Evolutionary conservation across 2,797 vertebrate species (phyloP).

Genomic region (Oreonectes daqikongensis): DNA sequence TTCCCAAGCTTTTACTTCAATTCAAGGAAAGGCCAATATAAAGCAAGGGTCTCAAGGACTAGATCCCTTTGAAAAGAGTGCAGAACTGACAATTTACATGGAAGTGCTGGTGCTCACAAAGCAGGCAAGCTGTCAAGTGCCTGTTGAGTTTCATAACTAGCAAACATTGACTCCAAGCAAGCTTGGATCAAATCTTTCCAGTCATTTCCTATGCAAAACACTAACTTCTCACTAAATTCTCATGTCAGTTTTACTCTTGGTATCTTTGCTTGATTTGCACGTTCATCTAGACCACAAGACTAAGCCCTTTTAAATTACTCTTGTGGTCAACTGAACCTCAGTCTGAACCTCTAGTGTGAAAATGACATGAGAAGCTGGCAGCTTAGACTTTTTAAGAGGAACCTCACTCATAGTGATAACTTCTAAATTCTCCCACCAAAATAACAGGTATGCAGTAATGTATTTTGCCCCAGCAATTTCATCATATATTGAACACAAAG

Average conservation of each 20-base stretch:
- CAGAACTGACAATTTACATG: too few relatives aligned
- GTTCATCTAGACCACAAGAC: too few relatives aligned
- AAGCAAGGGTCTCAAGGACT: constrained; percentile 52
- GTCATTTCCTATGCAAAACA: too few relatives aligned
- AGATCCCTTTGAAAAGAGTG: constrained; percentile 57
- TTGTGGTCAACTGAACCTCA: too few relatives aligned
- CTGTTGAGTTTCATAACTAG: too few relatives aligned
- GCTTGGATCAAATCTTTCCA: not conserved
- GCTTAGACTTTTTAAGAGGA: too few relatives aligned
- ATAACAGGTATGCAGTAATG: not conserved
- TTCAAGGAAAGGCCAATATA: constrained; percentile 48
- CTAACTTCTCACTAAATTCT: not conserved
- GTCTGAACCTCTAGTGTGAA: not conserved
- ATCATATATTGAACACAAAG: not conserved
- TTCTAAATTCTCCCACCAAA: constrained; percentile 15
- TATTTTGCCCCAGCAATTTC: constrained; percentile 5
- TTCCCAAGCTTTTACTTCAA: not conserved
- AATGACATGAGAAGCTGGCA: not conserved
- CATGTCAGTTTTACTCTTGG: constrained; percentile 3
- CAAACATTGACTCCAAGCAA: too few relatives aligned
- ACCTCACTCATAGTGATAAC: not conserved
- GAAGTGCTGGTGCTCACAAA: too few relatives aligned
- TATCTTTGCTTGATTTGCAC: not conserved
- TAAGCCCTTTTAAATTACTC: too few relatives aligned
- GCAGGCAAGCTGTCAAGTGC: too few relatives aligned